Conservation (phyloP, 2,888 invertebrate genomes). For the Thymelicus acteon region DNA sequence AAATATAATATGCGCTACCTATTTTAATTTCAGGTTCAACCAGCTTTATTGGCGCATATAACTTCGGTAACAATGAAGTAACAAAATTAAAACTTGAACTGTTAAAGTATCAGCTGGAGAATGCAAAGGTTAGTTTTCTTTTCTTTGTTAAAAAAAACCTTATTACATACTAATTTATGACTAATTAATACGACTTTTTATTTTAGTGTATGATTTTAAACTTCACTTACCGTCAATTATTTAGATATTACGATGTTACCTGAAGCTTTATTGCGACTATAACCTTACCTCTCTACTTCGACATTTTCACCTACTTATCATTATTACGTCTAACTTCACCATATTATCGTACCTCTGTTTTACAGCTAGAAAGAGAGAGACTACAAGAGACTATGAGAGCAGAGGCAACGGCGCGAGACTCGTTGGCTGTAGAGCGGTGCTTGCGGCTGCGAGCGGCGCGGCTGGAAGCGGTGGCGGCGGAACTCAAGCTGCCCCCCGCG, state of each 20-base stretch:
- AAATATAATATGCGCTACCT: neutral
- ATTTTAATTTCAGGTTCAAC: conserved; percentile 55
- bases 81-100: conserved; percentile 66
- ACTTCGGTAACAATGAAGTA: conserved; percentile 60
- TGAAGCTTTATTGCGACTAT: no score
- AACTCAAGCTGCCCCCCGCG: conserved; percentile 54
- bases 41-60: conserved; percentile 42
- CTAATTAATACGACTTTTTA: no score
- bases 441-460: conserved; percentile 67
- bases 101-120: conserved; percentile 71
- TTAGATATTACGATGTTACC: no score
- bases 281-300: no score
- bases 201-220: no score
- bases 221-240: no score
- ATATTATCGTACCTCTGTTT: neutral
- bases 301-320: no score
- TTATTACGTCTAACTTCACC: no score
- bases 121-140: conserved; percentile 63
- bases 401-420: conserved; percentile 55
- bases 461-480: conserved; percentile 61
- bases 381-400: conserved; percentile 61
- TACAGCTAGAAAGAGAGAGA: conserved; percentile 69
- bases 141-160: neutral
- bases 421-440: conserved; percentile 55
- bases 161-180: no score